Conservation (phyloP, 2,888 invertebrate species). For the Drosophila testacea region DNA sequence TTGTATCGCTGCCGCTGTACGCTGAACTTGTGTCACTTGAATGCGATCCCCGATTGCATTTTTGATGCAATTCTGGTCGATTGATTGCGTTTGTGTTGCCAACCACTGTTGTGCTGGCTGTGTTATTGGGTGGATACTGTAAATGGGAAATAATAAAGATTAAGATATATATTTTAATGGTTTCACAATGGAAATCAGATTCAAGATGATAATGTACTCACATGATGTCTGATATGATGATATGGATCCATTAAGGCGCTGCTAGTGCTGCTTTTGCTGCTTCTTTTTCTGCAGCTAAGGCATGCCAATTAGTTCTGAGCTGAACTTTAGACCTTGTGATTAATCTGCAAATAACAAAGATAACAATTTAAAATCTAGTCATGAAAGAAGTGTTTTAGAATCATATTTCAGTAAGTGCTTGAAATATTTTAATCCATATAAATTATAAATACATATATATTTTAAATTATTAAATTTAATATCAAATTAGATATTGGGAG, state of each 20-base stretch:
- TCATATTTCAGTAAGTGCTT: no score
- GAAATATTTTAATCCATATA: no score
- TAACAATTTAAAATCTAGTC: constrained; percentile 7
- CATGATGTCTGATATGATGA: constrained; percentile 83
- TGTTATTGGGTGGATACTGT: constrained; percentile 63
- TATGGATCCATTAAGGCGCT: constrained; percentile 81
- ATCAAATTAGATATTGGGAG: not conserved
- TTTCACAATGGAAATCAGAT: constrained; percentile 32
- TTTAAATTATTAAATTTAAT: not conserved
- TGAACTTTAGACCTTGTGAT: constrained; percentile 56
- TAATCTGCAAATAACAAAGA: constrained; percentile 40
- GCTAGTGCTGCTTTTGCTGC: constrained; percentile 41
- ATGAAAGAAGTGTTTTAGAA: not conserved
- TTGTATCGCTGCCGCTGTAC: constrained; percentile 98
- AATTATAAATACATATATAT: no score
- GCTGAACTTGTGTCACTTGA: constrained; percentile 98
- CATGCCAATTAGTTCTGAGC: constrained; percentile 53
- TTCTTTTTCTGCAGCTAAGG: constrained; percentile 45
- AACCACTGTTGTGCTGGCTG: constrained; percentile 43
- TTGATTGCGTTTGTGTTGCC: constrained; percentile 61
- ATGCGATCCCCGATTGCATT: constrained; percentile 92
- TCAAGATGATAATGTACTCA: constrained; percentile 52
- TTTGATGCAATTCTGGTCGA: constrained; percentile 92
- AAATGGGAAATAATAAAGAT: not conserved
- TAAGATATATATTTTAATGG: constrained; percentile 32